Percentiles rank a stretch among this genome's conserved stretches.
Evolutionary conservation across 2,113 vertebrate genomes (phyloP).

Genomic region (Symphodus melops): DNA sequence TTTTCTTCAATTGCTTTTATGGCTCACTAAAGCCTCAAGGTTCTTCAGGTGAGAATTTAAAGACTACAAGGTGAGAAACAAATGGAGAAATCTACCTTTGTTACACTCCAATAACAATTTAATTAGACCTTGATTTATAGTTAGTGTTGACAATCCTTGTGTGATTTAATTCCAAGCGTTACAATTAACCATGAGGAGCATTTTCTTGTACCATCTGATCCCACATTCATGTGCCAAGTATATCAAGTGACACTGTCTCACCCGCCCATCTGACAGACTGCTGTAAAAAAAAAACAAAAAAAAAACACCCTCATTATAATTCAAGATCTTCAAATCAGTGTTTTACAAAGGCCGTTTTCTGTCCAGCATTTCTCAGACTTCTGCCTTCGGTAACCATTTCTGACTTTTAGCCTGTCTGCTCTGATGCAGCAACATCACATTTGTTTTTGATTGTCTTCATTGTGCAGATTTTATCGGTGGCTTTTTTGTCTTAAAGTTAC

Average conservation of each 20-base stretch:
- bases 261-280: constrained; percentile 51
- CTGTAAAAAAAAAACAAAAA: constrained; percentile 43
- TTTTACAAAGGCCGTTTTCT: constrained; percentile 31
- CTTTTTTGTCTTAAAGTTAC: neutral
- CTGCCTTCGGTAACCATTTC: neutral
- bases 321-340: constrained; percentile 49
- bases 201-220: constrained; percentile 31
- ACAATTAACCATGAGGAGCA: neutral
- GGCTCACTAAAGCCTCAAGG: constrained; percentile 37
- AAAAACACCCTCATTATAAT: constrained; percentile 64
- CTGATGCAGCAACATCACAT: constrained; percentile 10
- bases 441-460: neutral
- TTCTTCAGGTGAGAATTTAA: constrained; percentile 26
- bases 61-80: constrained; percentile 5
- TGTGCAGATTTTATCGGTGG: neutral
- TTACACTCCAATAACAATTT: neutral
- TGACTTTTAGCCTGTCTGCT: neutral
- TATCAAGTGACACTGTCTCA: constrained; percentile 46
- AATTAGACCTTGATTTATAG: neutral
- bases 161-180: constrained; percentile 11
- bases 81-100: neutral
- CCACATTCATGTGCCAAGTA: constrained; percentile 60
- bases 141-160: constrained; percentile 24
- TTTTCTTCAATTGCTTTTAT: constrained; percentile 51
- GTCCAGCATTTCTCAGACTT: constrained; percentile 23